Evolutionary conservation across 2,888 invertebrate genomes (phyloP), one percentile per base, ranked within the genome.

Genomic region (Tolmerus cingulatus): DNA sequence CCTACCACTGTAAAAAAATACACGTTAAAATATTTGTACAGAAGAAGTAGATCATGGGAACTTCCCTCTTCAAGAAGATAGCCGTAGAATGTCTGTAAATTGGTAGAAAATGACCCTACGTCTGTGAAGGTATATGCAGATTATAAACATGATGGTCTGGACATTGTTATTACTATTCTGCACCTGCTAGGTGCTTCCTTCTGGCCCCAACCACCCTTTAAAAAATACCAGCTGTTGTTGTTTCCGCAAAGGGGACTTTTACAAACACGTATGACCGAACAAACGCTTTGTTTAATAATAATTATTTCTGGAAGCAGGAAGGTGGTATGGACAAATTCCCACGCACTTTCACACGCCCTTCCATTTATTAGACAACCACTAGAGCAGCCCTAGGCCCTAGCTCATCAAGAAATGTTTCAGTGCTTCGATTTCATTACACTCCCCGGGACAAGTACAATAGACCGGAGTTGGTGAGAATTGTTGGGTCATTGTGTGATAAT

Each of bases 401-500:
- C 66, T 66, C 66, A 66, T 66, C 27, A 66, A 66, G 66, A 66
- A 66, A 66, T 66, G 66, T 66, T 66, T 12, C 66, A 66, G 8
- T 66, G 66, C 23, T 66, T 66, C 66, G 66, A 66, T 66, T 66
- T 66, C 66, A 66, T 66, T 66, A 66, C 66, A 27, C 66, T 66
- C 23, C 66, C 66, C 66, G 66, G 57, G 66, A 66, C 66, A 76
- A 34, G 34, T 40, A 76, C 76, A 76, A 76, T 37, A 76, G 37
- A 76, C 76, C 76, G 8, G 12, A 66, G 66, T 66, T 66, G 66
- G 78, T 78, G 78, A 51, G 81, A 81, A 81, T 30, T 43, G 55
- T 51, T 34, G 46, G 51, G 81, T 43, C 81, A 81, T 81, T 81
- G 51, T 55, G 30, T 51, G 81, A 81, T 81, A 55, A 81, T 81